These are phyloP conservation scores for Pomphorhynchus laevis DNA, from an alignment of 1,140 invertebrate genomes.

Conservation along the genomic window DNA sequence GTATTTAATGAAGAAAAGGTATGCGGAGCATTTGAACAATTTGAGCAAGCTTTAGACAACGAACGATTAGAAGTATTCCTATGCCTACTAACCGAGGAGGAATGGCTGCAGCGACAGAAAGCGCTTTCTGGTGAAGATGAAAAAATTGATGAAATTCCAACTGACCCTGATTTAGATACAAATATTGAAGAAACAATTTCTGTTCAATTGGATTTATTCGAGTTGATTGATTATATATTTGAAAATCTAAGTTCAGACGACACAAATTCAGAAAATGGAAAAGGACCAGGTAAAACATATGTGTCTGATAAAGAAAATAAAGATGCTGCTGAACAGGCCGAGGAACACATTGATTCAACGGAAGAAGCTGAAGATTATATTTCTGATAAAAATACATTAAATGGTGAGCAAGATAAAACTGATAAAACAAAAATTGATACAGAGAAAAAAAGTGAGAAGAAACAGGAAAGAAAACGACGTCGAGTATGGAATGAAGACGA, in stretches of 20 bases:
- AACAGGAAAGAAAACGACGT: not conserved
- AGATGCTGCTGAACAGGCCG: not conserved
- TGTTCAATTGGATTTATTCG: too few species aligned
- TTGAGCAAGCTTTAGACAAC: not conserved
- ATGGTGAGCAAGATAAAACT: not conserved
- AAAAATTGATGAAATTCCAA: not conserved
- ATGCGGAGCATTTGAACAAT: not conserved
- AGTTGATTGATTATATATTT: too few species aligned
- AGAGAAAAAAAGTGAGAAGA: not conserved
- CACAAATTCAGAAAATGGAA: too few species aligned
- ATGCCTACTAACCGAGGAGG: not conserved
- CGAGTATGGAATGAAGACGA: not conserved
- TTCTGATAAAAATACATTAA: not conserved
- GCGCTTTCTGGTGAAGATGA: not conserved
- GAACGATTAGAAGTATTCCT: not conserved
- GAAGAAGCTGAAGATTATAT: not conserved
- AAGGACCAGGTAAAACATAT: too few species aligned
- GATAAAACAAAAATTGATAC: not conserved
- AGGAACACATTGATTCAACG: not conserved
- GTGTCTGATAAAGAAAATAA: too few species aligned
- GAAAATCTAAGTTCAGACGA: too few species aligned
- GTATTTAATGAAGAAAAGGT: not conserved
- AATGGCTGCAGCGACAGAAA: not conserved
- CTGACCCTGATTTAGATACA: too few species aligned
- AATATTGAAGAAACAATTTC: too few species aligned